phyloP scores from a whole-genome alignment of 2,888 invertebrate species.

The Nephrotoma flavescens region DNA sequence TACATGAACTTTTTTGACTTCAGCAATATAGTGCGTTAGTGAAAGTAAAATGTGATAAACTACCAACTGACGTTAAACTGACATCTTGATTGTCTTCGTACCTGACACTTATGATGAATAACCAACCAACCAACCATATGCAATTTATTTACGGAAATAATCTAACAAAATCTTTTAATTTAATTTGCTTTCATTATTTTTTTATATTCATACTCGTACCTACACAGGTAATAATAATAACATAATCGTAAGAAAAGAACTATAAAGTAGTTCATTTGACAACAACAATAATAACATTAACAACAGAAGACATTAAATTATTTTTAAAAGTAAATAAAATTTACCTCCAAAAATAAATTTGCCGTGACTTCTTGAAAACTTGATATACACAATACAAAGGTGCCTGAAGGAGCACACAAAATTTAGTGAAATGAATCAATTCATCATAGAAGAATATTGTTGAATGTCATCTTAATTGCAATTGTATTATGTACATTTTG shows the following conservation, averaged over 20 bases:
- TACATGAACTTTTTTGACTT: too few relatives aligned
- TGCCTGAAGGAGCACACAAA: background rate
- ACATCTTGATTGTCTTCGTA: background rate
- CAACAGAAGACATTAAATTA: background rate
- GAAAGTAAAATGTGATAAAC: background rate
- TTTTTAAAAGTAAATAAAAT: background rate
- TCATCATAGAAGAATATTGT: constrained; percentile 2
- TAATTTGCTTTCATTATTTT: background rate
- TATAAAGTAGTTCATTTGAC: background rate
- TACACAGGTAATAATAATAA: background rate
- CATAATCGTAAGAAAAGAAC: background rate
- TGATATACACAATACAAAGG: background rate
- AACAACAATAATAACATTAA: background rate
- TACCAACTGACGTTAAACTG: background rate
- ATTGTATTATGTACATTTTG: background rate
- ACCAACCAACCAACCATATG: background rate
- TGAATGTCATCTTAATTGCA: constrained; percentile 5
- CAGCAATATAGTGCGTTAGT: too few relatives aligned
- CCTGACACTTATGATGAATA: background rate
- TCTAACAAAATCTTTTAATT: background rate
- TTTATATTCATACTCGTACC: background rate
- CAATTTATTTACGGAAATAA: background rate
- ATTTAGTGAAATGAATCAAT: background rate
- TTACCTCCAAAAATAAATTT: constrained; percentile 1
- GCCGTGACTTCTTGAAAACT: background rate